Evolutionary conservation across 2,113 vertebrate genomes (phyloP).

Genomic region (Petrocephalus microphthalmus): DNA sequence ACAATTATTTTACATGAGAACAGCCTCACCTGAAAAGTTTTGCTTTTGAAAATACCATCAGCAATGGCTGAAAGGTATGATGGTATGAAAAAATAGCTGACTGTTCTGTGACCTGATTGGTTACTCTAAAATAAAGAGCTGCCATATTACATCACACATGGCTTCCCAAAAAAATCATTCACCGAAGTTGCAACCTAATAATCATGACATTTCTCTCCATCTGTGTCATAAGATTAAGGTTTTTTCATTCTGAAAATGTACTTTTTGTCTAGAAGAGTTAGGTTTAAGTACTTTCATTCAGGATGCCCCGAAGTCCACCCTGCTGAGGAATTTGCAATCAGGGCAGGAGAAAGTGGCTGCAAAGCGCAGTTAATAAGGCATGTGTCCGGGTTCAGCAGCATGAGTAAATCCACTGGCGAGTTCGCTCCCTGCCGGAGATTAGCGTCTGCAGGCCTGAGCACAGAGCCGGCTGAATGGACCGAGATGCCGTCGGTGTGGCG

Average conservation of each 20-base stretch:
- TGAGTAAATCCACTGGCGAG: neutral
- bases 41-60: neutral
- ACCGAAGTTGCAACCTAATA: neutral
- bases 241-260: conserved; percentile 9
- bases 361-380: neutral
- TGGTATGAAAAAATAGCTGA: neutral
- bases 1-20: neutral
- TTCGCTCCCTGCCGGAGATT: conserved; percentile 4
- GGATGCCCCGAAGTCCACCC: neutral
- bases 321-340: neutral
- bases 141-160: neutral
- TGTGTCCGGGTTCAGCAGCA: neutral
- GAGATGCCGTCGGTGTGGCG: too few relatives aligned
- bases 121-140: neutral
- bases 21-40: neutral
- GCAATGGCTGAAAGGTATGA: neutral
- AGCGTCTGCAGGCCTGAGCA: neutral
- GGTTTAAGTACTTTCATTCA: neutral
- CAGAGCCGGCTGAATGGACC: neutral
- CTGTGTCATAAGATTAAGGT: neutral
- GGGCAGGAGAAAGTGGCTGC: neutral
- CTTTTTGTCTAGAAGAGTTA: neutral
- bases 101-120: neutral
- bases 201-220: neutral
- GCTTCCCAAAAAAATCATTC: neutral